A percentile compares a stretch with the other conserved stretches of the same genome.
Conservation (phyloP, 1,140 invertebrate genomes). For the Doryteuthis pealeii region DNA sequence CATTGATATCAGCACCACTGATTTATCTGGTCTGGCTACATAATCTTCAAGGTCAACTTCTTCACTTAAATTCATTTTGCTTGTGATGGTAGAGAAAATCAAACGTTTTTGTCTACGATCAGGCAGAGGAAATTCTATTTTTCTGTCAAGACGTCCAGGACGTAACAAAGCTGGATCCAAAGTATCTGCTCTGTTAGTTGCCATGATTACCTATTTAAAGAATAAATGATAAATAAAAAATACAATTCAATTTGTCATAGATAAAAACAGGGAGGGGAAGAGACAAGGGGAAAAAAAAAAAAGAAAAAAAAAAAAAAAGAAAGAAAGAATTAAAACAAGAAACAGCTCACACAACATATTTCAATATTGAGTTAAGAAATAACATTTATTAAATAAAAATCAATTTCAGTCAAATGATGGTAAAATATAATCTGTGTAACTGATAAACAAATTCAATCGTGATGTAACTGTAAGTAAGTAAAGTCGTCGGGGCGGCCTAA, state of each 20-base stretch:
- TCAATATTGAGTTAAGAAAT: too few species aligned
- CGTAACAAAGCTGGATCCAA: conserved; percentile 95
- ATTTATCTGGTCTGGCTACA: conserved; percentile 97
- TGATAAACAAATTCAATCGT: too few species aligned
- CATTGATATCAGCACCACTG: conserved; percentile 98
- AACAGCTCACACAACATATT: too few species aligned
- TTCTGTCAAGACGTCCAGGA: conserved; percentile 95
- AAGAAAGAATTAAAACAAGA: too few species aligned
- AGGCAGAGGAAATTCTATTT: conserved; percentile 98
- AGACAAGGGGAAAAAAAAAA: neutral
- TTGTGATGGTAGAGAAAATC: conserved; percentile 96
- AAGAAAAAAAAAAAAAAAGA: too few species aligned
- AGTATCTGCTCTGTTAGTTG: conserved; percentile 97
- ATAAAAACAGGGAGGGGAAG: neutral
- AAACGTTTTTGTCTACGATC: conserved; percentile 97
- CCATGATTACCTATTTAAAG: conserved; percentile 89
- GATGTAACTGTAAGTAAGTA: too few species aligned
- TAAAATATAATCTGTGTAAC: too few species aligned
- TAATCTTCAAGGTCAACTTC: conserved; percentile 99
- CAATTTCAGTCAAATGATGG: too few species aligned
- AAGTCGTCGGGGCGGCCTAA: too few species aligned
- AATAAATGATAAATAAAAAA: conserved; percentile 5
- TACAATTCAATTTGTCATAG: neutral
- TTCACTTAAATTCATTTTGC: conserved; percentile 99
- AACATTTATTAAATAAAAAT: too few species aligned